A percentile compares a stretch with the other conserved stretches of the same genome.
Evolutionary conservation across 2,113 vertebrate genomes (phyloP).

Genomic region (Oryctolagus cuniculus): mOryCun1.1 NC_091445.1:62574001-62574500

Average conservation of each 20-base stretch:
- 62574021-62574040: constrained; percentile 35
- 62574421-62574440: constrained; percentile 18
- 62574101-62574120: constrained; percentile 26
- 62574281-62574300: not conserved
- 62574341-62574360: constrained; percentile 49
- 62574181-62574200: constrained; percentile 36
- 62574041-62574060: constrained; percentile 19
- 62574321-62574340: constrained; percentile 45
- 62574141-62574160: not conserved
- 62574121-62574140: not conserved
- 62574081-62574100: constrained; percentile 8
- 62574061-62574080: not conserved
- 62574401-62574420: not conserved
- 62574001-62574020: not conserved
- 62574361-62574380: not conserved
- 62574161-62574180: constrained; percentile 31
- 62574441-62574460: constrained; percentile 16
- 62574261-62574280: constrained; percentile 33
- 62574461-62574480: not conserved
- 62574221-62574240: not conserved
- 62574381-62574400: not conserved
- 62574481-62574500: constrained; percentile 42
- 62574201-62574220: not conserved
- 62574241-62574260: constrained; percentile 37
- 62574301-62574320: constrained; percentile 48